phyloP scores from a whole-genome alignment of 2,888 invertebrate genomes.

The Brassicogethes aeneus region DNA sequence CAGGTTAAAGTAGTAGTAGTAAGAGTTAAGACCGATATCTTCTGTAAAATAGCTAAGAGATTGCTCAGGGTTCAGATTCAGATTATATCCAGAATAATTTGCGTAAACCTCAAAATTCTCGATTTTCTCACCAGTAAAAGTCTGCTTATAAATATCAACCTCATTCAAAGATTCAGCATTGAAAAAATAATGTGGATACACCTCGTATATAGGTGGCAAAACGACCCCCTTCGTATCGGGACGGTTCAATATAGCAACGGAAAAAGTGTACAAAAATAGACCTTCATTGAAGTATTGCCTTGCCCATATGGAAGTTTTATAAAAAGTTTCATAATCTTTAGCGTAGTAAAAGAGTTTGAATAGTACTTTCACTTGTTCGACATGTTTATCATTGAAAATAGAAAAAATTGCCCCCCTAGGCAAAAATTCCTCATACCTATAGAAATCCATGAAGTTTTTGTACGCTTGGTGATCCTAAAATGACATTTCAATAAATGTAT shows the following conservation, averaged over 20 bases:
- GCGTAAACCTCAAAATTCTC: conserved; percentile 43
- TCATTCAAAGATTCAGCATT: conserved; percentile 58
- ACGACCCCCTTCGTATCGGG: conserved; percentile 54
- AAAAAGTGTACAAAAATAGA: conserved; percentile 57
- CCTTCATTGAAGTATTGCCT: conserved; percentile 60
- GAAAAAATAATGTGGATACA: conserved; percentile 63
- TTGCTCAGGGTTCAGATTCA: conserved; percentile 47
- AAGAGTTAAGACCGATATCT: conserved; percentile 58
- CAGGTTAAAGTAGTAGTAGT: conserved; percentile 53
- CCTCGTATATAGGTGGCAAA: conserved; percentile 63
- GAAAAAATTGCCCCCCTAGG: conserved; percentile 55
- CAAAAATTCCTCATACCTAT: conserved; percentile 46
- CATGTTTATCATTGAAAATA: conserved; percentile 50
- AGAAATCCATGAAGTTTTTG: conserved; percentile 46
- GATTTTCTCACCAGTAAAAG: conserved; percentile 31
- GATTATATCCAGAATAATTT: conserved; percentile 53
- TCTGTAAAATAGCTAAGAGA: conserved; percentile 60
- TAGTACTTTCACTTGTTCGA: conserved; percentile 53
- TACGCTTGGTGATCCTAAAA: too few relatives aligned
- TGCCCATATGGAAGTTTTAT: conserved; percentile 58
- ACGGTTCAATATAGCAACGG: conserved; percentile 53
- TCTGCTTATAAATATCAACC: conserved; percentile 53
- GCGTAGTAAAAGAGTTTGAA: conserved; percentile 61
- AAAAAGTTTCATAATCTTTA: conserved; percentile 62
- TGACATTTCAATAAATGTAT: too few relatives aligned